These are phyloP conservation scores for Thereva nobilitata DNA, from an alignment of 2,888 invertebrate genomes.

Conservation along the genomic window DNA sequence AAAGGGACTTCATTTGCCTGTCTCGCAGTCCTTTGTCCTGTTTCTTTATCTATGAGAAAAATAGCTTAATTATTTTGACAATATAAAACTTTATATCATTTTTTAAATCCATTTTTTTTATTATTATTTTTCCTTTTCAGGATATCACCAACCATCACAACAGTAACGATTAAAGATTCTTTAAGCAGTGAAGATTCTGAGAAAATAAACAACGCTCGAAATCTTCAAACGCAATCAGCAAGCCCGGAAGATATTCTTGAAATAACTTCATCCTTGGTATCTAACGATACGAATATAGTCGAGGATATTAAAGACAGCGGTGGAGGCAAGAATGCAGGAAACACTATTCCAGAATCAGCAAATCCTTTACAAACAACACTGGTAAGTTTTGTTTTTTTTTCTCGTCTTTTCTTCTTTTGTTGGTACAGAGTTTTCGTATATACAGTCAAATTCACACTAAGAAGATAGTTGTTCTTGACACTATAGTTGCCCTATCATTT, in stretches of 20 bases:
- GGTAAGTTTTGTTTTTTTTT: slow-evolving; percentile 61
- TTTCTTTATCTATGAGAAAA: no score
- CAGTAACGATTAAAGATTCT: slow-evolving; percentile 18
- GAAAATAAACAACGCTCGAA: slow-evolving; percentile 20
- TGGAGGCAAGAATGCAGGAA: slow-evolving; percentile 48
- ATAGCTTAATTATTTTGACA: background rate
- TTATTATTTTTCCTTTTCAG: background rate
- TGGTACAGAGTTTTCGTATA: no score
- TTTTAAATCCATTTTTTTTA: background rate
- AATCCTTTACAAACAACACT: slow-evolving; percentile 69
- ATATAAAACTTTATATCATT: background rate
- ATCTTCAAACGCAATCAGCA: slow-evolving; percentile 23
- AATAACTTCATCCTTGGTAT: slow-evolving; percentile 29
- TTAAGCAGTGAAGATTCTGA: slow-evolving; percentile 23
- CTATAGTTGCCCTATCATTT: no score
- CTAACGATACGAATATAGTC: slow-evolving; percentile 15
- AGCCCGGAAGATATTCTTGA: slow-evolving; percentile 3
- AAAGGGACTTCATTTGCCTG: no score
- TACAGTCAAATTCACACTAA: no score
- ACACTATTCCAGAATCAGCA: slow-evolving; percentile 45
- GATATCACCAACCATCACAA: slow-evolving; percentile 23
- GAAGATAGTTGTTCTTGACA: no score
- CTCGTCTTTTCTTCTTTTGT: slow-evolving; percentile 8
- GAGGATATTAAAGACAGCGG: slow-evolving; percentile 41
- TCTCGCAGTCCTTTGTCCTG: no score